These are phyloP conservation scores for Riptortus pedestris DNA, from an alignment of 1,140 invertebrate species.

Conservation along the genomic window DNA sequence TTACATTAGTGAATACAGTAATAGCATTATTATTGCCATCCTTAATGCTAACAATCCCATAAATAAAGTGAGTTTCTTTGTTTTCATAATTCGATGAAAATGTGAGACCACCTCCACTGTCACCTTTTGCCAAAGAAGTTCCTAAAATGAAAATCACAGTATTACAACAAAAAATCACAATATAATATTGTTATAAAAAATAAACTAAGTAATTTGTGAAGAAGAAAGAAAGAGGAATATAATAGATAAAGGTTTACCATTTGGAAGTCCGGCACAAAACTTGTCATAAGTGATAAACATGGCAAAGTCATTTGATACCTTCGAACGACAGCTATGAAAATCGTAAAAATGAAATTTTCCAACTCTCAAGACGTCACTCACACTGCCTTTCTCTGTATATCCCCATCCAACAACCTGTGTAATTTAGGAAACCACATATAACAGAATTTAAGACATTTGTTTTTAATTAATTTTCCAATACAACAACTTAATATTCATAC, in stretches of 20 bases:
- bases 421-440: too few species aligned
- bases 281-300: conserved; percentile 9
- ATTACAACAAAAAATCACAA: not conserved
- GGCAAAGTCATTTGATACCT: not conserved
- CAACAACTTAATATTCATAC: too few species aligned
- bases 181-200: too few species aligned
- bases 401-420: conserved; percentile 18
- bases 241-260: too few species aligned
- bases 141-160: conserved; percentile 13
- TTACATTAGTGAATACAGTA: conserved; percentile 12
- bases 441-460: too few species aligned
- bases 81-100: not conserved
- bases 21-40: not conserved
- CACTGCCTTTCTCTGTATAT: not conserved
- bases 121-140: conserved; percentile 15
- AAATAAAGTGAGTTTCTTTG: not conserved
- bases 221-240: too few species aligned
- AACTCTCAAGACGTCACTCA: not conserved
- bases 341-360: not conserved
- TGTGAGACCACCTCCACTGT: conserved; percentile 25
- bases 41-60: not conserved
- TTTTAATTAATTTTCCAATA: too few species aligned
- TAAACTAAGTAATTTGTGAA: too few species aligned
- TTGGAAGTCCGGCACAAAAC: conserved; percentile 16
- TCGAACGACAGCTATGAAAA: not conserved